Evolutionary conservation across 2,888 invertebrate species (phyloP).

Genomic region (Amphipoea lucens): DNA sequence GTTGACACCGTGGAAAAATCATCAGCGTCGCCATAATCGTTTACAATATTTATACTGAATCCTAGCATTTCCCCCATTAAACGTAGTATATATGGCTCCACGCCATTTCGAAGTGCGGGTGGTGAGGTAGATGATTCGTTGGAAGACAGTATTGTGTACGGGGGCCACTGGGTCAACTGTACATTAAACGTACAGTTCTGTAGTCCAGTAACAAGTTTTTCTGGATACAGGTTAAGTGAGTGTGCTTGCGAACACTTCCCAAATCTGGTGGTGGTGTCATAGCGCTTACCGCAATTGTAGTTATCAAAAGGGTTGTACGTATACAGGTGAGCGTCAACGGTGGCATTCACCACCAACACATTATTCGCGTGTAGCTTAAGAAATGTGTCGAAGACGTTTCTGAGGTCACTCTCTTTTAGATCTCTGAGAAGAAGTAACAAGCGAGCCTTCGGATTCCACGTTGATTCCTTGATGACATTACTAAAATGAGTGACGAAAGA

Average conservation of each 20-base stretch:
- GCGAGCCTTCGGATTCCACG: constrained; percentile 75
- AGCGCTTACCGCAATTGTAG: constrained; percentile 78
- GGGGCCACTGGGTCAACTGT: constrained; percentile 75
- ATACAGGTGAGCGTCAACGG: constrained; percentile 70
- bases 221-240: constrained; percentile 64
- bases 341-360: constrained; percentile 73
- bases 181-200: constrained; percentile 75
- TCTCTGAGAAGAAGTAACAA: constrained; percentile 71
- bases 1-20: constrained; percentile 66
- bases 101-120: constrained; percentile 55
- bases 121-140: constrained; percentile 23
- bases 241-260: constrained; percentile 72
- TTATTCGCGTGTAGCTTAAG: constrained; percentile 69
- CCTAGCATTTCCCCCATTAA: constrained; percentile 72
- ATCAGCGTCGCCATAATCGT: constrained; percentile 63
- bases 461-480: constrained; percentile 62
- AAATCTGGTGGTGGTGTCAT: constrained; percentile 68
- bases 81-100: constrained; percentile 71
- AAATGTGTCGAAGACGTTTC: constrained; percentile 72
- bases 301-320: constrained; percentile 81
- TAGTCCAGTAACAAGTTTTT: constrained; percentile 72
- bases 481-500: constrained; percentile 59
- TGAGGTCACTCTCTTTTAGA: constrained; percentile 58
- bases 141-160: constrained; percentile 54
- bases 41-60: constrained; percentile 73